A percentile compares a stretch with the other conserved stretches of the same genome.
Evolutionary conservation across 2,797 vertebrate species (phyloP).

Genomic region (Spinus pinus): DNA sequence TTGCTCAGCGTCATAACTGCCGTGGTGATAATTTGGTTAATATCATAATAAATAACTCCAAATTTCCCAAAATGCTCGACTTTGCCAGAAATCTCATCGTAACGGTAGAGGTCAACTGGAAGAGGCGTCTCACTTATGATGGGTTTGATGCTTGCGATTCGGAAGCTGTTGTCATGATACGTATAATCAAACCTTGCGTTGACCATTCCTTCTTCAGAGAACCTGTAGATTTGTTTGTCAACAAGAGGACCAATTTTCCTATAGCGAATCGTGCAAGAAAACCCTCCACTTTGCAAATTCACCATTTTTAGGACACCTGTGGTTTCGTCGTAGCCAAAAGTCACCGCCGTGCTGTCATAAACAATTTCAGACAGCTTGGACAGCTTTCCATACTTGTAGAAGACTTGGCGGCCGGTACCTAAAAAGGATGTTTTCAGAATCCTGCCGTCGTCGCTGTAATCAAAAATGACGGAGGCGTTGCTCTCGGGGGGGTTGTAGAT

Average conservation of each 20-base stretch:
- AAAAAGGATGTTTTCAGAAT: slow-evolving; percentile 90
- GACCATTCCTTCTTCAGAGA: slow-evolving; percentile 98
- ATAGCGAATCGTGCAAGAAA: slow-evolving; percentile 97
- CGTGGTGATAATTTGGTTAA: slow-evolving; percentile 99
- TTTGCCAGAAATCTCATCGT: slow-evolving; percentile 94
- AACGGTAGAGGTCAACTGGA: slow-evolving; percentile 96
- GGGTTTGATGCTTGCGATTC: slow-evolving; percentile 97
- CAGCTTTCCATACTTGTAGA: slow-evolving; percentile 98
- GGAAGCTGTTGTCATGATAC: slow-evolving; percentile 98
- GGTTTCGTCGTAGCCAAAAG: slow-evolving; percentile 98
- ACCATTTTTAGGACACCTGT: slow-evolving; percentile 97
- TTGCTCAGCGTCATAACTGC: slow-evolving; percentile 99
- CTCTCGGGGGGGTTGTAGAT: slow-evolving; percentile 97
- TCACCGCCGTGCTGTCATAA: slow-evolving; percentile 95
- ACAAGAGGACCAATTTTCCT: slow-evolving; percentile 95
- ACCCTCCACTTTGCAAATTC: slow-evolving; percentile 94
- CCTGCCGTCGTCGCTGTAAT: slow-evolving; percentile 93
- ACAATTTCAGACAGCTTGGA: slow-evolving; percentile 94
- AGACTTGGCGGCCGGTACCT: slow-evolving; percentile 93
- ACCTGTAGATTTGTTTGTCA: slow-evolving; percentile 98
- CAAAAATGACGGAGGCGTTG: slow-evolving; percentile 95
- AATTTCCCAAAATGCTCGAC: slow-evolving; percentile 99
- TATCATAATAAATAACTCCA: slow-evolving; percentile 98
- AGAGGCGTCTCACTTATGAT: slow-evolving; percentile 98
- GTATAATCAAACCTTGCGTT: slow-evolving; percentile 98